phyloP scores from a whole-genome alignment of 1,140 invertebrate species.

The Habropoda laboriosa region DNA sequence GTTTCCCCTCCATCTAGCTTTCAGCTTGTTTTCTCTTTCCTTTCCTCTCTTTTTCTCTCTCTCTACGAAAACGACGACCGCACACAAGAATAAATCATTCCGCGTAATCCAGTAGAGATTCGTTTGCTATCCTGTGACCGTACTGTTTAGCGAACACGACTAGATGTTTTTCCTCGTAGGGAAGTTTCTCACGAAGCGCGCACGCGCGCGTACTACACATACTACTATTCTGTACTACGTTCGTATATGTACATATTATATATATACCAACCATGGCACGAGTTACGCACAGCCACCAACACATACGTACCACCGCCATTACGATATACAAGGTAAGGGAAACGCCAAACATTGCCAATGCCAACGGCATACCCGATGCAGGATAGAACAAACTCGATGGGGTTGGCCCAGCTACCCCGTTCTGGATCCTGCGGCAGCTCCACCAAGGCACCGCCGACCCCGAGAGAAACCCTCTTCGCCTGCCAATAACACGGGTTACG shows the following conservation, averaged over 20 bases:
- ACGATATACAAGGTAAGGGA: constrained; percentile 91
- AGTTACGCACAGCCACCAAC: background rate
- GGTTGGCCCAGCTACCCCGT: constrained; percentile 87
- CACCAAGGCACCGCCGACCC: constrained; percentile 67
- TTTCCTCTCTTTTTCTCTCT: background rate
- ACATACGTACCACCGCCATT: constrained; percentile 89
- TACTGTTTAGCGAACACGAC: constrained; percentile 34
- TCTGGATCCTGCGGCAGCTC: constrained; percentile 67
- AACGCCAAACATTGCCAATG: constrained; percentile 94
- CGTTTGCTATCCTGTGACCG: constrained; percentile 25
- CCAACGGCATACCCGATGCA: constrained; percentile 92
- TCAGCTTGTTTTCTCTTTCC: background rate
- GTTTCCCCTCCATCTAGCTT: background rate
- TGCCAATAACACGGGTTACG: constrained; percentile 64
- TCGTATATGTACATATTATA: too few species aligned
- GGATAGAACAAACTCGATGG: constrained; percentile 89
- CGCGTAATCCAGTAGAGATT: constrained; percentile 46
- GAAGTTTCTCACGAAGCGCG: background rate
- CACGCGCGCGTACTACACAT: background rate
- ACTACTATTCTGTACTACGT: too few species aligned
- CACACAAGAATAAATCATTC: constrained; percentile 37
- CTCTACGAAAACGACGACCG: constrained; percentile 13
- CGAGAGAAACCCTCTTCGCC: constrained; percentile 71
- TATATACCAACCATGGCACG: background rate
- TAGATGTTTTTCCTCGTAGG: constrained; percentile 20